A percentile compares a stretch with the other conserved stretches of the same genome.
Evolutionary conservation across 2,888 invertebrate species (phyloP).

Genomic region (Drosophila demipolita): DNA sequence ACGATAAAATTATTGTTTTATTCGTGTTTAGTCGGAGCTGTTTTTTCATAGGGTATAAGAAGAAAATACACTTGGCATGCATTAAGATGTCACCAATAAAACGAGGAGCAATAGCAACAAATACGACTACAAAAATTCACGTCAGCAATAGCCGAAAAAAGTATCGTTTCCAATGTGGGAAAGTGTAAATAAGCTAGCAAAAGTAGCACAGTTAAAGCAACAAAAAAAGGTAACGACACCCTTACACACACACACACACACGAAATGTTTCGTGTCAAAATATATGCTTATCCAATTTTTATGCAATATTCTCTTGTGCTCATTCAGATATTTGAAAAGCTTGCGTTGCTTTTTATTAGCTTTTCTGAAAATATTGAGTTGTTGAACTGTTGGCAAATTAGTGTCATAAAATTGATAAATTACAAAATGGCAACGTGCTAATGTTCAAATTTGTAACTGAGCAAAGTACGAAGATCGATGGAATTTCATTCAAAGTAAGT

Average conservation of each 20-base stretch:
- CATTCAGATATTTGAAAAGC: constrained; percentile 7
- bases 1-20: too few relatives aligned
- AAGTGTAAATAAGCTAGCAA: constrained; percentile 61
- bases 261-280: constrained; percentile 43
- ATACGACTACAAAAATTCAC: constrained; percentile 34
- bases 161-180: constrained; percentile 55
- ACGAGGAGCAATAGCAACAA: constrained; percentile 29
- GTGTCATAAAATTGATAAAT: constrained; percentile 27
- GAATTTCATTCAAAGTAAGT: background rate
- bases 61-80: constrained; percentile 28
- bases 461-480: background rate
- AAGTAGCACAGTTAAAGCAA: constrained; percentile 56
- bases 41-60: background rate
- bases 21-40: too few relatives aligned
- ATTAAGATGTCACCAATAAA: constrained; percentile 65
- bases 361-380: constrained; percentile 7
- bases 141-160: constrained; percentile 44
- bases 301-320: constrained; percentile 19
- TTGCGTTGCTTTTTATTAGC: constrained; percentile 20
- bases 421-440: background rate
- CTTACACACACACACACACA: constrained; percentile 5
- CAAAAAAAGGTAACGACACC: constrained; percentile 52
- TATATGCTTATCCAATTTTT: constrained; percentile 39
- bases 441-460: background rate
- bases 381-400: constrained; percentile 25